Conservation (phyloP, 2,888 invertebrate species). For the Phortica okadai region DNA sequence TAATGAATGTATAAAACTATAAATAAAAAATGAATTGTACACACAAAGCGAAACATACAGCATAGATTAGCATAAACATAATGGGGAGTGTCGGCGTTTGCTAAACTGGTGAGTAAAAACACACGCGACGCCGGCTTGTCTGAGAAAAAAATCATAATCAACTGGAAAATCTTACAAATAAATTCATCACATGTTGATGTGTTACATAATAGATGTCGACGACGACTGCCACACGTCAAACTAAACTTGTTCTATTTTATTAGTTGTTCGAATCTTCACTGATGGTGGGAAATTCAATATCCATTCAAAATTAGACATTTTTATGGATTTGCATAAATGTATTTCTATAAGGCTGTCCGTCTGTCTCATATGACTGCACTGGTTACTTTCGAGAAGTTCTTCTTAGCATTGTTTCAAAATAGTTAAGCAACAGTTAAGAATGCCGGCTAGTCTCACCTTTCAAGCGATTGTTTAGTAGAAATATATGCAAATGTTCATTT, state of each 20-base stretch:
- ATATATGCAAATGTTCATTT: neutral
- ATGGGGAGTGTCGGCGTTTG: neutral
- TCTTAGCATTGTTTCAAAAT: neutral
- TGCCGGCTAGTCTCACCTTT: conserved; percentile 15
- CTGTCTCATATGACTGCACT: neutral
- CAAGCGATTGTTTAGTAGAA: conserved; percentile 2
- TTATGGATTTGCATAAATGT: neutral
- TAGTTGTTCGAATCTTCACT: neutral
- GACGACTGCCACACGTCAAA: neutral
- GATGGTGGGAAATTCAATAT: neutral
- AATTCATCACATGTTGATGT: neutral
- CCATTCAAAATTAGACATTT: neutral
- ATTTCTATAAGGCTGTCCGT: neutral
- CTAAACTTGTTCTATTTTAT: neutral
- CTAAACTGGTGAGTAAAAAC: neutral
- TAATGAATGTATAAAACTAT: conserved; percentile 16
- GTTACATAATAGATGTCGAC: neutral
- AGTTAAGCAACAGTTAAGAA: neutral
- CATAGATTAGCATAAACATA: conserved; percentile 19
- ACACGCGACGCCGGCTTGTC: conserved; percentile 1
- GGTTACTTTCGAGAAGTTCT: neutral
- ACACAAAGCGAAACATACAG: neutral
- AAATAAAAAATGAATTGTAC: conserved; percentile 5
- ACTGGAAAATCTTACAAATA: neutral
- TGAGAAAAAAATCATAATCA: neutral